phyloP scores from a whole-genome alignment of 2,888 invertebrate genomes.

The Eustalomyia histrio region DNA sequence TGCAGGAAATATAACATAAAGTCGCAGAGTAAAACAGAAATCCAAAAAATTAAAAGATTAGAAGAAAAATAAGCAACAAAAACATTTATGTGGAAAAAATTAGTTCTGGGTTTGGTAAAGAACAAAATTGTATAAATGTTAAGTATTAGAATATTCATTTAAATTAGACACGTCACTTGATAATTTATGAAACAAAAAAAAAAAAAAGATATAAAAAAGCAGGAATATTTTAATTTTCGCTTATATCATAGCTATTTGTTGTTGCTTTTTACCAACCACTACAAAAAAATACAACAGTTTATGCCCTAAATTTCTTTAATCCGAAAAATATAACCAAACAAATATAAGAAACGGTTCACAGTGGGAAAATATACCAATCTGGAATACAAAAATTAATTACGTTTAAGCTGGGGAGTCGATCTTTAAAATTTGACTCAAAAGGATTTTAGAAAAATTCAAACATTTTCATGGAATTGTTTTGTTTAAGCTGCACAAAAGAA shows the following conservation, averaged over 20 bases:
- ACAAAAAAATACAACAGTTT: not conserved
- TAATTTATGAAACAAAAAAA: not conserved
- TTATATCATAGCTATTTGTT: not conserved
- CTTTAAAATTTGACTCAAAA: too few relatives aligned
- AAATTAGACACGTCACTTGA: not conserved
- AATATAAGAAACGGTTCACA: too few relatives aligned
- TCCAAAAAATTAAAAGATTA: not conserved
- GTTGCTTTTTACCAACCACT: not conserved
- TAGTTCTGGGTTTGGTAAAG: too few relatives aligned
- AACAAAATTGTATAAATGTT: too few relatives aligned
- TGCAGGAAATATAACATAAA: too few relatives aligned
- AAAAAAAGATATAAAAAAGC: not conserved
- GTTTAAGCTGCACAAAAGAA: too few relatives aligned
- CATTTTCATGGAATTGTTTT: too few relatives aligned
- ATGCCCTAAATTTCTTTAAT: constrained; percentile 1
- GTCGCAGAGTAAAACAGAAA: not conserved
- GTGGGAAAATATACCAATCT: too few relatives aligned
- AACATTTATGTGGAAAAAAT: not conserved
- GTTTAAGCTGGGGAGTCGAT: too few relatives aligned
- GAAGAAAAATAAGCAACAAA: not conserved
- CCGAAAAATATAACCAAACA: constrained; percentile 21
- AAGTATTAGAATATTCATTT: constrained; percentile 21
- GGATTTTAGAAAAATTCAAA: too few relatives aligned
- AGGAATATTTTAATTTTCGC: too few relatives aligned
- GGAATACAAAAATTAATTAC: too few relatives aligned